Evolutionary conservation across 2,113 vertebrate species (phyloP), one percentile per base, ranked within the genome.

Genomic region (Equus przewalskii): DNA sequence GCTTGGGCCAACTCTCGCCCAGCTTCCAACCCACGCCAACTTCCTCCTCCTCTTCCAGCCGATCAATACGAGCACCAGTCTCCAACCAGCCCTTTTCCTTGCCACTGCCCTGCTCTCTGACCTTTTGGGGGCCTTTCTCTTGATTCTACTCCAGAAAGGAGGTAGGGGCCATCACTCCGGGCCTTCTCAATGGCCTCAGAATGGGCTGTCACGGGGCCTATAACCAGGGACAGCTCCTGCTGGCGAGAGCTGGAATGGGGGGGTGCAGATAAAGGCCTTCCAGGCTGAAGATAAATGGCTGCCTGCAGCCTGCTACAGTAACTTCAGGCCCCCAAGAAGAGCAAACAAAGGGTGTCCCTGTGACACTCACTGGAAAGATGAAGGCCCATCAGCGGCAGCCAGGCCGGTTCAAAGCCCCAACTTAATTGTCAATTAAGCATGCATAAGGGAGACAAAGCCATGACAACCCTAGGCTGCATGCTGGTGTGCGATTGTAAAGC

Each of bases 351-450:
- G 98, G 91, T 98, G 98, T 98, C 99, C 99, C 94, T 98, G 99
- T 96, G 99, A 98, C 94, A 98, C 97, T 99, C 98, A 98, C 99
- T 99, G 99, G 97, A 99, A 99, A 99, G 99, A 99, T 98, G 94
- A 99, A 99, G 99, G 96, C 98, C 98, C 99, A 99, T 99, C 99
- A 99, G 99, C 99, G 98, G 99, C 98, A 96, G 98, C 97, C 97
- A 98, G 98, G 96, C 98, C 94, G 98, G 98, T 98, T 99, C 99
- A 99, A 99, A 99, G 99, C 98, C 98, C 98, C 98, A 97, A 98
- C 99, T 99, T 99, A 99, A 99, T 99, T 99, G 99, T 99, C 99
- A 99, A 99, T 99, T 99, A 99, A 99, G 99, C 99, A 99, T 99
- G 99, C 99, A 99, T 99, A 99, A 99, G 99, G 99, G 98, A 98